Evolutionary conservation across 37 sponge, comb jelly and placozoan species (phyloP).

Genomic region (Geodia barretti): DNA sequence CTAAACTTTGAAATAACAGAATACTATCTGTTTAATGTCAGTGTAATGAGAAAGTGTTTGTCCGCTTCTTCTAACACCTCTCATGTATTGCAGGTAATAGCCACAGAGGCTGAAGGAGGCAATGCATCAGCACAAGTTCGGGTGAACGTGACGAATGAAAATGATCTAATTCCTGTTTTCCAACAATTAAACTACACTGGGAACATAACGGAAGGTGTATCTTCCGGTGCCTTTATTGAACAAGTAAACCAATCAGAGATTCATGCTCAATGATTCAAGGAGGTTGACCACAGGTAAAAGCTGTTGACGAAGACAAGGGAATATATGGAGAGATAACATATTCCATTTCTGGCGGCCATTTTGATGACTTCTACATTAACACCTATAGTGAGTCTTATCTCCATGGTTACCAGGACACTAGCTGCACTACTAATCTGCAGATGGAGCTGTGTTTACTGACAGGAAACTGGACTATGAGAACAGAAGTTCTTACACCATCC

Average conservation of each 20-base stretch:
- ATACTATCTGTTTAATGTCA: neutral
- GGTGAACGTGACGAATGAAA: neutral
- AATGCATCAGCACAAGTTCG: neutral
- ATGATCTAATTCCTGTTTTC: neutral
- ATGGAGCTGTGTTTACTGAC: slow-evolving; percentile 23
- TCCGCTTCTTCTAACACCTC: neutral
- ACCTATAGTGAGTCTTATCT: too few relatives aligned
- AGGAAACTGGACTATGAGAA: slow-evolving; percentile 28
- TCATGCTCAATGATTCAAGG: too few relatives aligned
- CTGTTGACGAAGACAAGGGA: slow-evolving; percentile 17
- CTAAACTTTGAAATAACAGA: neutral
- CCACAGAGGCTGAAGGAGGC: neutral
- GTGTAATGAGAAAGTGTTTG: too few relatives aligned
- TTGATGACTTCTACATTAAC: neutral
- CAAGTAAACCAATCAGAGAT: too few relatives aligned
- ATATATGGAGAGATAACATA: slow-evolving; percentile 27
- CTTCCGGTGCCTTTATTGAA: neutral
- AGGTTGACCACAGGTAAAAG: slow-evolving; percentile 10
- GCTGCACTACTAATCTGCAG: too few relatives aligned
- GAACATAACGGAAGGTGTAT: neutral
- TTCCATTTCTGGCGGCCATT: neutral
- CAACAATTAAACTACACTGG: neutral
- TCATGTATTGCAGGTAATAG: neutral
- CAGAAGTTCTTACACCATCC: slow-evolving; percentile 2
- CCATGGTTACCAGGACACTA: too few relatives aligned